Conservation (phyloP, 2,797 vertebrate genomes). For the Clarias pachynema region DNA sequence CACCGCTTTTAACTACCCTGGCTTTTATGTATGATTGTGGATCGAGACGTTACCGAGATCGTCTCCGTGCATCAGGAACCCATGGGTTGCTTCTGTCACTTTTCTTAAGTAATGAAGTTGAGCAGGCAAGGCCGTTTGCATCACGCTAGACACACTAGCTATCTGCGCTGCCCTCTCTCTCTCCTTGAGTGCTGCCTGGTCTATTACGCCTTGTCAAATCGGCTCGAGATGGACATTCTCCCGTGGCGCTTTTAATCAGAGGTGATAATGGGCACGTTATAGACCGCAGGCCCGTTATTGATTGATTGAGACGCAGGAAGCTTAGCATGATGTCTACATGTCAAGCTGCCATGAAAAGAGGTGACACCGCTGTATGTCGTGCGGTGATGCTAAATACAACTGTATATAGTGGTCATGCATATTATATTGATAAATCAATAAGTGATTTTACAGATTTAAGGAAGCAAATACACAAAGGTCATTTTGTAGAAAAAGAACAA, state of each 20-base stretch:
- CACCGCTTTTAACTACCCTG: constrained; percentile 52
- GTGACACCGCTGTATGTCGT: not conserved
- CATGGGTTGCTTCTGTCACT: constrained; percentile 37
- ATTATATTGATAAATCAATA: not conserved
- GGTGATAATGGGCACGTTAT: constrained; percentile 35
- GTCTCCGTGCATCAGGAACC: constrained; percentile 16
- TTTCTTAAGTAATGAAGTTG: constrained; percentile 35
- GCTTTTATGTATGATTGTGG: constrained; percentile 51
- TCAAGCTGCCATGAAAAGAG: not conserved
- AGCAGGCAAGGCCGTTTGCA: constrained; percentile 25
- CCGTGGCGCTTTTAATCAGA: constrained; percentile 35
- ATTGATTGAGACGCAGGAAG: constrained; percentile 30
- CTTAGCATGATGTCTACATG: constrained; percentile 36
- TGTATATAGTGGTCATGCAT: not conserved
- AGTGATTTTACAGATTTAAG: too few species aligned
- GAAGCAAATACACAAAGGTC: too few species aligned
- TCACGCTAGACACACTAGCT: constrained; percentile 25
- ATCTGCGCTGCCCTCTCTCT: constrained; percentile 27
- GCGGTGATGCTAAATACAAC: not conserved
- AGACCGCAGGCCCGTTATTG: constrained; percentile 25
- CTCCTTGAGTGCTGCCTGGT: constrained; percentile 14
- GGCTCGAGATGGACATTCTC: constrained; percentile 31
- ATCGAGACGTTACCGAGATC: constrained; percentile 35
- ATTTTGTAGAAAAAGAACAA: not conserved
- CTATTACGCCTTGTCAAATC: constrained; percentile 34